Base-by-base conservation (phyloP, 2,113 vertebrate species). In the Psittacula cyanocephala region DNA sequence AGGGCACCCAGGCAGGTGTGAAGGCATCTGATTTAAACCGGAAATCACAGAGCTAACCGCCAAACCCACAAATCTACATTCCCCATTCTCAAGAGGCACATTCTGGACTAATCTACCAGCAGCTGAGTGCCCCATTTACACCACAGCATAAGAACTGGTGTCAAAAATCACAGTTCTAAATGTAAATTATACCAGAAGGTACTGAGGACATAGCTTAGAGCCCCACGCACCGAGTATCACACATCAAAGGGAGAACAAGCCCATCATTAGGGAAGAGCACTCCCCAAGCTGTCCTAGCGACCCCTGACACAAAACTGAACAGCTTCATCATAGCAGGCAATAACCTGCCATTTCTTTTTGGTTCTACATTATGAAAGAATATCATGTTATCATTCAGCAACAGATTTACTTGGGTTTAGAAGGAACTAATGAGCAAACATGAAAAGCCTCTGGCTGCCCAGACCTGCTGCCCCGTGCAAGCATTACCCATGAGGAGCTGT, bases 101-200 rank as follows among this genome's bases (percentile, higher is more conserved):
- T n/a, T 35, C 75, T n/a, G 53, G 59, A 31, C n/a, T n/a, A 5
- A 10, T 71, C 74, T 49, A 10, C 35, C 50, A 63, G 53, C 68
- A 55, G 27, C 62, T 3, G 17, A 88, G 44, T 77, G 11, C 13
- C 13, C 35, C 37, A 11, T 44, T 80, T 47, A 59, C 31, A 74
- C 19, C 19, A 49, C 2, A 0, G 39, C 47, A 50, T n/a, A 55
- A 50, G 6, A 81, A 63, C 0, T 0, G 31, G 37, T 43, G 69
- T 47, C 53, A 63, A 64, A 90, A 81, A 53, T 11, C 78, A n/a
- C 10, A 9, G 33, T n/a, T 79, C 29, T 53, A 41, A 81, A 53
- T 0, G 2, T 25, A 57, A 87, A 53, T 17, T n/a, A 35, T 10
- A 65, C 8, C 71, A 74, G 71, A 80, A 92, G 33, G 6, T 65